Conservation (phyloP, 2,113 vertebrate genomes). For the Lathamus discolor region DNA sequence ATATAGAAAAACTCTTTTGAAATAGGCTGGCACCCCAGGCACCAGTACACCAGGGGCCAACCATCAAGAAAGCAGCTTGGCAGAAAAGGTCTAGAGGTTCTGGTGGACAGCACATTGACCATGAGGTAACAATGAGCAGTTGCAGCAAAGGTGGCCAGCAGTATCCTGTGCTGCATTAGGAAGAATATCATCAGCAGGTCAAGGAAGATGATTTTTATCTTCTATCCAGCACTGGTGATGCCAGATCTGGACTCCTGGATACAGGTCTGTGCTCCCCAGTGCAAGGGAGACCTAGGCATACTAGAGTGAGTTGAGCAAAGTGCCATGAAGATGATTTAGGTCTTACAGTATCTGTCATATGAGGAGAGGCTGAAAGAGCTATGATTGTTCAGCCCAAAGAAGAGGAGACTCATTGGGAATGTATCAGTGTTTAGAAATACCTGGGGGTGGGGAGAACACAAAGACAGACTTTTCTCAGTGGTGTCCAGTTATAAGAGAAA, state of each 20-base stretch:
- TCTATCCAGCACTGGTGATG: fast-evolving
- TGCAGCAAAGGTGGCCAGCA: not conserved
- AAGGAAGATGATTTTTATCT: not conserved
- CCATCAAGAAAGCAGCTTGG: not conserved
- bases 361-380: not conserved
- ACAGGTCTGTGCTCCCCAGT: not conserved
- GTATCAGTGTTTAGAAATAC: not conserved
- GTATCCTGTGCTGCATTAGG: not conserved
- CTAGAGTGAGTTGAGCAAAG: fast-evolving
- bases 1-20: not conserved
- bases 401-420: not conserved
- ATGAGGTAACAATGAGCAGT: not conserved
- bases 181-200: fast-evolving
- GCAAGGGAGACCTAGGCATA: not conserved
- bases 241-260: not conserved
- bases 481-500: not conserved
- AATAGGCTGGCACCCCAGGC: not conserved
- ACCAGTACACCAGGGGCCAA: not conserved
- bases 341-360: not conserved
- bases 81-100: not conserved
- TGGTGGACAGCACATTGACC: not conserved
- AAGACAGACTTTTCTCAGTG: not conserved
- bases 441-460: not conserved
- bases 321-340: not conserved
- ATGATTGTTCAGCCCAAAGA: not conserved